A percentile compares a stretch with the other conserved stretches of the same genome.
phyloP scores from a whole-genome alignment of 2,888 invertebrate species.

The Melinaea marsaeus region DNA sequence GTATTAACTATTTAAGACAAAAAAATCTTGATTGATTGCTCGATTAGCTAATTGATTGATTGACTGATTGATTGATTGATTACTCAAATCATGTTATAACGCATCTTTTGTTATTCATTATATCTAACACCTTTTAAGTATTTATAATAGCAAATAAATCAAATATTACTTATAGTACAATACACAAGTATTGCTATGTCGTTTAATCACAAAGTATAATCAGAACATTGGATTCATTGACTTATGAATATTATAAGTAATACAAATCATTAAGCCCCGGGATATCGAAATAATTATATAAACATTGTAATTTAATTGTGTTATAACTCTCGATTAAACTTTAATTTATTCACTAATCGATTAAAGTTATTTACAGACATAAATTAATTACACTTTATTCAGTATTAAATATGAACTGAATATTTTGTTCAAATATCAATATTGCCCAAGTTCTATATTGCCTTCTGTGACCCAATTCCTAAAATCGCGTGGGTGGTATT shows the following conservation, averaged over 20 bases:
- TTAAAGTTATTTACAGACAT: neutral
- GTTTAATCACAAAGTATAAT: neutral
- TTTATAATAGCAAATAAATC: neutral
- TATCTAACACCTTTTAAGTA: too few relatives aligned
- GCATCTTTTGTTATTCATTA: too few relatives aligned
- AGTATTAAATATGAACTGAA: neutral
- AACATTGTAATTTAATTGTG: neutral
- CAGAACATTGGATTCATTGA: constrained; percentile 10
- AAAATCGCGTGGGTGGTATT: constrained; percentile 17
- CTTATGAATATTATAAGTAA: constrained; percentile 10
- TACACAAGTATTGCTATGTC: too few relatives aligned
- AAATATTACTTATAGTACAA: neutral
- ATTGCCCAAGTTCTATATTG: constrained; percentile 12
- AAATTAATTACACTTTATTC: neutral
- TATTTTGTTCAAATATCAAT: constrained; percentile 2
- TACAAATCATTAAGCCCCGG: constrained; percentile 15
- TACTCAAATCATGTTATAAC: too few relatives aligned
- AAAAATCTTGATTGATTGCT: too few relatives aligned
- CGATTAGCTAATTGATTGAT: too few relatives aligned
- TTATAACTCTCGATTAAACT: neutral
- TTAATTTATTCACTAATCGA: neutral
- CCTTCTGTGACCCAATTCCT: constrained; percentile 18
- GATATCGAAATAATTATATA: constrained; percentile 6
- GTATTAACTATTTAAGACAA: too few relatives aligned
- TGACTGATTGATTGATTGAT: too few relatives aligned